These are phyloP conservation scores for Octodon degus DNA, from an alignment of 2,113 vertebrate species.

Conservation along the genomic window DNA sequence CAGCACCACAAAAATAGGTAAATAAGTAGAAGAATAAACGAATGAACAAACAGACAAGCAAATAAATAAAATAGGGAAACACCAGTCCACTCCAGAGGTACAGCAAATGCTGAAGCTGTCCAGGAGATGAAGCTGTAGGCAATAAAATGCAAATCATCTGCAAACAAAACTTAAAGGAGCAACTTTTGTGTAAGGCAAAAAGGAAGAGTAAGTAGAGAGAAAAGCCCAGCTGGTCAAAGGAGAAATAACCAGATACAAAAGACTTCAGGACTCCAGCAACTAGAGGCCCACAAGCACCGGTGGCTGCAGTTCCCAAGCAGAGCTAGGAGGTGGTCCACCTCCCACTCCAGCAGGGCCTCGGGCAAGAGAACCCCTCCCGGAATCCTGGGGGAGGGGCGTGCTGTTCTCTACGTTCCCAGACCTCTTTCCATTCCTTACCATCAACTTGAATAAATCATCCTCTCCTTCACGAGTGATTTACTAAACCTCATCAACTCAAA, in stretches of 20 bases:
- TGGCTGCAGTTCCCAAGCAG: not conserved
- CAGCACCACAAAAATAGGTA: not conserved
- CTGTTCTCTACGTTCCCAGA: not conserved
- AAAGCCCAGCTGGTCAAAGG: not conserved
- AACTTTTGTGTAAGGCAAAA: not conserved
- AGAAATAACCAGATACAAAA: not conserved
- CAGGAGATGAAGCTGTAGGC: not conserved
- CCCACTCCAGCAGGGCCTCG: not conserved
- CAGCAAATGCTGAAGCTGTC: not conserved
- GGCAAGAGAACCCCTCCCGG: not conserved
- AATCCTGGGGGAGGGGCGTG: not conserved
- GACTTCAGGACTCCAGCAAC: not conserved
- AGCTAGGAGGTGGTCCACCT: not conserved
- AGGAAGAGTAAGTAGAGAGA: not conserved
- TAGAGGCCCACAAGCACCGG: not conserved
- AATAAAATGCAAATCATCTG: not conserved
- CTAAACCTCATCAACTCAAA: slow-evolving; percentile 38
- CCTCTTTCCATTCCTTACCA: not conserved
- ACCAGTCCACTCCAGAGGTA: not conserved
- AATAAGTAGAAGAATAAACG: not conserved
- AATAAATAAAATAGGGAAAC: not conserved
- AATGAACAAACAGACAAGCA: not conserved
- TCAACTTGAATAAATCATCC: not conserved
- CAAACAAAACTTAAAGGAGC: not conserved
- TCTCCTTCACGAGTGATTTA: not conserved